Evolutionary conservation across 2,888 invertebrate genomes (phyloP).

Genomic region (Chalcosyrphus nemorum): DNA sequence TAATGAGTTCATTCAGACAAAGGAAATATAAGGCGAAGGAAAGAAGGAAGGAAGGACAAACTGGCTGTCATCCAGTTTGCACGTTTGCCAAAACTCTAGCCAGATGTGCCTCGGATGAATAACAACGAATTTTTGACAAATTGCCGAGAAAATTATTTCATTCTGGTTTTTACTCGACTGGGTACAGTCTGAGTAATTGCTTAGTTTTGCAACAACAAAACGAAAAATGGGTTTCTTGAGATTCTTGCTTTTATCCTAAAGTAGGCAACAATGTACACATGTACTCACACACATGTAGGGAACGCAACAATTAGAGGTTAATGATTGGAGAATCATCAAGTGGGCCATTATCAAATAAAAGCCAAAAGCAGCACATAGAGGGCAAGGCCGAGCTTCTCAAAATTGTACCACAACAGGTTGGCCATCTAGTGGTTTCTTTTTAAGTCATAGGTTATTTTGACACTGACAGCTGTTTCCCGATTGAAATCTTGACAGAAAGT

Average conservation of each 20-base stretch:
- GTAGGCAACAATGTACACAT: too few species aligned
- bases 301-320: background rate
- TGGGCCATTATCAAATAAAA: too few species aligned
- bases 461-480: too few species aligned
- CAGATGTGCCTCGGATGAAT: conserved; percentile 49
- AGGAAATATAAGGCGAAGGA: conserved; percentile 32
- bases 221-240: background rate
- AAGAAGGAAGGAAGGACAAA: conserved; percentile 26
- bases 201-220: background rate
- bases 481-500: too few species aligned
- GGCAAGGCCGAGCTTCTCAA: too few species aligned
- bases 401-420: too few species aligned
- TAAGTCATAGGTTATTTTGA: too few species aligned
- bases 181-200: conserved; percentile 3
- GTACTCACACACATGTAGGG: background rate
- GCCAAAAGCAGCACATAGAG: too few species aligned
- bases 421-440: too few species aligned
- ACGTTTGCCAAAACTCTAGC: conserved; percentile 46
- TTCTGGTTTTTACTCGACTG: conserved; percentile 2
- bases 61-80: conserved; percentile 59
- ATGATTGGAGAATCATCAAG: background rate
- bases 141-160: conserved; percentile 30
- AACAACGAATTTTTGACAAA: conserved; percentile 42
- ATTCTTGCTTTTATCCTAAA: too few species aligned
- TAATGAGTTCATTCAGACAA: conserved; percentile 51